Conservation (phyloP, 2,888 invertebrate species). For the Drosophila paracracens region DNA sequence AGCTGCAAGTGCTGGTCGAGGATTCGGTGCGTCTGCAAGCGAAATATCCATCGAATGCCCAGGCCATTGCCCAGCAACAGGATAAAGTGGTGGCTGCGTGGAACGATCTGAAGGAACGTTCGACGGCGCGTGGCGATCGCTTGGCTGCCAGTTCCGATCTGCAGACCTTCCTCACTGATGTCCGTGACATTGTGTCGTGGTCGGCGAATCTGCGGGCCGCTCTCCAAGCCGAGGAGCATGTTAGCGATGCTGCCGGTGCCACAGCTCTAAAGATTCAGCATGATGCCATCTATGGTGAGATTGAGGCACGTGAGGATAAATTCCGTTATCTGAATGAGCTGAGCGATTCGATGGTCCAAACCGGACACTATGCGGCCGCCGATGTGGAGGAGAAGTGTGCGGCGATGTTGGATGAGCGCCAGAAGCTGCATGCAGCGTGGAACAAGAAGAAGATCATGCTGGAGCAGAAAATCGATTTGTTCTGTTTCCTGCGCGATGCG, state of each 20-base stretch:
- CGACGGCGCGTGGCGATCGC: slow-evolving; percentile 91
- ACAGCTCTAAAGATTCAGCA: slow-evolving; percentile 93
- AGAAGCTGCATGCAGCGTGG: slow-evolving; percentile 93
- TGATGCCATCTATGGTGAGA: slow-evolving; percentile 92
- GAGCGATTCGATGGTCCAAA: slow-evolving; percentile 93
- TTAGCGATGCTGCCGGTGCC: slow-evolving; percentile 92
- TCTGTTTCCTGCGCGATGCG: slow-evolving; percentile 97
- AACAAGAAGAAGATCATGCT: slow-evolving; percentile 94
- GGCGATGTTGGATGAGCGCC: slow-evolving; percentile 91
- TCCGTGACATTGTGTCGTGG: slow-evolving; percentile 96
- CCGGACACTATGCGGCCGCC: slow-evolving; percentile 92
- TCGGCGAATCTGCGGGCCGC: slow-evolving; percentile 91
- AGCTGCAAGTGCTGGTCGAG: slow-evolving; percentile 95
- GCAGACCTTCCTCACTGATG: slow-evolving; percentile 94
- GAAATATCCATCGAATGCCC: slow-evolving; percentile 96
- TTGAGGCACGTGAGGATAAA: slow-evolving; percentile 94
- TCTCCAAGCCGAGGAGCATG: slow-evolving; percentile 92
- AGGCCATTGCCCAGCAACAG: slow-evolving; percentile 95
- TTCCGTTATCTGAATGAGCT: slow-evolving; percentile 90
- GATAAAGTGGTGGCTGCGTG: slow-evolving; percentile 94
- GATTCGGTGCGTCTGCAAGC: slow-evolving; percentile 95
- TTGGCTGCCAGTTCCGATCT: slow-evolving; percentile 94
- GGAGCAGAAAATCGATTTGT: slow-evolving; percentile 96
- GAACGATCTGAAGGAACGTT: slow-evolving; percentile 93
- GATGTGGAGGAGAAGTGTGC: slow-evolving; percentile 93